A percentile compares a stretch with the other conserved stretches of the same genome.
Evolutionary conservation across 2,113 vertebrate species (phyloP).

Genomic region (Kryptolebias marmoratus): DNA sequence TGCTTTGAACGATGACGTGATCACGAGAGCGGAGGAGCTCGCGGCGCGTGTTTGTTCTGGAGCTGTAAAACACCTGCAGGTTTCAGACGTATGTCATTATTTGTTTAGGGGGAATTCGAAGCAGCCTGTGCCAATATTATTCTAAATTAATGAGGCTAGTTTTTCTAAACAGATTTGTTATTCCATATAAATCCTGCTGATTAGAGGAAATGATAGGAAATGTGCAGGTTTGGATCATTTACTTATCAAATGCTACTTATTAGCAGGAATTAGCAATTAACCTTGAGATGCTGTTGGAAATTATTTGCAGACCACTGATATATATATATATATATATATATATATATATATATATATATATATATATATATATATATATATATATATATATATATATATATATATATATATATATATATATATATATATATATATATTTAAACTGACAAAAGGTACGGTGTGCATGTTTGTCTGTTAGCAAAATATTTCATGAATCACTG

Average conservation of each 20-base stretch:
- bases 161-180: background rate
- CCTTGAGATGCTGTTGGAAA: constrained; percentile 9
- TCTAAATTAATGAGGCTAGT: constrained; percentile 5
- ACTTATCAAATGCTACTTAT: background rate
- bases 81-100: constrained; percentile 43
- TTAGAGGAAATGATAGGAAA: background rate
- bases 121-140: background rate
- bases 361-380: too few species aligned
- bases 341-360: too few species aligned
- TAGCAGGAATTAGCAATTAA: background rate
- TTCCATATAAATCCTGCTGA: background rate
- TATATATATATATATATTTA: too few species aligned
- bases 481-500: too few species aligned
- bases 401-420: background rate
- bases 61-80: constrained; percentile 41
- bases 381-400: background rate
- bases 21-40: constrained; percentile 37
- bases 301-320: background rate
- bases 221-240: background rate
- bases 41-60: constrained; percentile 1
- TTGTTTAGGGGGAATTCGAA: constrained; percentile 38
- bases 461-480: too few species aligned
- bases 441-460: too few species aligned
- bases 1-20: constrained; percentile 51
- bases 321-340: background rate